These are phyloP conservation scores for Tympanoctomys barrerae DNA, from an alignment of 2,797 vertebrate genomes.

Conservation along the genomic window DNA sequence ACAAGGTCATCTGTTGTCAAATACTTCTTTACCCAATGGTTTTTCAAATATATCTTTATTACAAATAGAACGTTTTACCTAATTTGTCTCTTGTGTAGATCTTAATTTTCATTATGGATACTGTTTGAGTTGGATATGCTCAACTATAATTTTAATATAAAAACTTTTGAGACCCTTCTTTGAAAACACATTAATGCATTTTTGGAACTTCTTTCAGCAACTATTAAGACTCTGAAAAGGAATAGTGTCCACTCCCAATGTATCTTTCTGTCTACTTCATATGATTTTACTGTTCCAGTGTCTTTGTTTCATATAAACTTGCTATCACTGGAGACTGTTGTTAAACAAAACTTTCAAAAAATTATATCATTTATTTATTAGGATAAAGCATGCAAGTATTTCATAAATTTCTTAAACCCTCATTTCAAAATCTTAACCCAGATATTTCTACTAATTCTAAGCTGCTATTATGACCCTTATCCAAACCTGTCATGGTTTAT, in stretches of 20 bases:
- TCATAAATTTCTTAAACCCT: background rate
- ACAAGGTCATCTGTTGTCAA: constrained; percentile 17
- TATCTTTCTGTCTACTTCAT: background rate
- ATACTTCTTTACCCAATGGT: background rate
- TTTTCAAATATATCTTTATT: constrained; percentile 29
- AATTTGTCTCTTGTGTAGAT: background rate
- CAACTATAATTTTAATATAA: background rate
- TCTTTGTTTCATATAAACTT: background rate
- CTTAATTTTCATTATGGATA: background rate
- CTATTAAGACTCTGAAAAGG: background rate
- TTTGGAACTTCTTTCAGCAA: background rate
- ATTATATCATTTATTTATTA: background rate
- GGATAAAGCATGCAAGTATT: background rate
- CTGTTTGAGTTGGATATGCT: background rate
- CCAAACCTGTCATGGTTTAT: background rate
- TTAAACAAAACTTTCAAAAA: constrained; percentile 2
- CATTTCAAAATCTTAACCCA: background rate
- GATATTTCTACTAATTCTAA: background rate
- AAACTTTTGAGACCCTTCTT: background rate
- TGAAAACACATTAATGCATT: background rate
- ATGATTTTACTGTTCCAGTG: background rate
- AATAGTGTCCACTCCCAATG: background rate
- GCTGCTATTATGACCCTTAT: background rate
- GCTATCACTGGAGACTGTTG: background rate
- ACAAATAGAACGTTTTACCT: background rate